Conservation (phyloP, 2,888 invertebrate genomes). For the Tetragnatha montana region DNA sequence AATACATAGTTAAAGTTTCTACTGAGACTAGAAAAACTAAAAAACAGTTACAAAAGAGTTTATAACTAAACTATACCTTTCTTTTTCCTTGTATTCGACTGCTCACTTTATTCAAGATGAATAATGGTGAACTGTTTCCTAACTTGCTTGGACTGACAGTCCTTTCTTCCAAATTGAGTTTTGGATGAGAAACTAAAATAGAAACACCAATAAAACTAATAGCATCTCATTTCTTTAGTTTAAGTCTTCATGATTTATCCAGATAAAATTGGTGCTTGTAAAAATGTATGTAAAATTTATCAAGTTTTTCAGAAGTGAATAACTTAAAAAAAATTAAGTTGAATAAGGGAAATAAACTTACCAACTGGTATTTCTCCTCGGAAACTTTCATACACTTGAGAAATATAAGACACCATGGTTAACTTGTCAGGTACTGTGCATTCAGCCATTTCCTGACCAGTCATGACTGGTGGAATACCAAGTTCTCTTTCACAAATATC, state of each 20-base stretch:
- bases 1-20: neutral
- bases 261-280: too few relatives aligned
- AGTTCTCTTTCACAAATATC: constrained; percentile 89
- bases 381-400: constrained; percentile 92
- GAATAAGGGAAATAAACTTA: constrained; percentile 5
- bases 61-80: constrained; percentile 47
- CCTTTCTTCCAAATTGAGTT: constrained; percentile 53
- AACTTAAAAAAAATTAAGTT: neutral
- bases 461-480: constrained; percentile 84
- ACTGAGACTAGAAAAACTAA: neutral
- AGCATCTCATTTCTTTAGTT: neutral
- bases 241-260: too few relatives aligned
- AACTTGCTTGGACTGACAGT: constrained; percentile 56
- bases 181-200: constrained; percentile 51
- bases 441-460: constrained; percentile 85
- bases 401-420: constrained; percentile 87
- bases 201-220: constrained; percentile 5
- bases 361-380: constrained; percentile 88
- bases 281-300: too few relatives aligned
- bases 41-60: neutral
- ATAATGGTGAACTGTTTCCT: constrained; percentile 54
- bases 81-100: constrained; percentile 58
- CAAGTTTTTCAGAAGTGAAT: too few relatives aligned
- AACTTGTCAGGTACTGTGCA: constrained; percentile 84
- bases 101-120: constrained; percentile 62